Evolutionary conservation across 2,797 vertebrate species (phyloP), one percentile per base, ranked within the genome.

Genomic region (Falco rusticolus): DNA sequence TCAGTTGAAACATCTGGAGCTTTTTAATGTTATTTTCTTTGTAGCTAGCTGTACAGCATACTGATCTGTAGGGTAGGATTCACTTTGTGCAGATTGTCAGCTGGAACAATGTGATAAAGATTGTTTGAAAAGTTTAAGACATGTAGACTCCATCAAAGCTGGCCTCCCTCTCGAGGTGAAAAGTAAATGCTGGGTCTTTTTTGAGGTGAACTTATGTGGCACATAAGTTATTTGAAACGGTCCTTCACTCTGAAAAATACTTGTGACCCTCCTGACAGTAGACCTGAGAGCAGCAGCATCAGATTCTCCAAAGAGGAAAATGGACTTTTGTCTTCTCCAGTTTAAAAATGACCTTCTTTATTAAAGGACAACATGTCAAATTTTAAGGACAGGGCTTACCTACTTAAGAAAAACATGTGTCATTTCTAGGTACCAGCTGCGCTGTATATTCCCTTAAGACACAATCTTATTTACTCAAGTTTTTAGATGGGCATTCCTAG

Each of bases 1-100:
- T 91, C 82, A 75, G 28, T 51, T 75, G 87, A 86, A 94, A 94
- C 85, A 94, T 91, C 94, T 96, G 91, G 91, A 91, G 82, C 61
- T 78, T 94, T 95, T 91, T 84, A 63, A 93, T 33, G 18, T 77
- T 89, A 79, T 89, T 94, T 94, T 90, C 56, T 70, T 94, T 93
- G 31, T 75, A 78, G 82, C 79, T 81, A 78, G 82, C 79, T 81
- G 69, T 76, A 37, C 17, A 81, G 93, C 82, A 91, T 59, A 86
- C 79, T 90, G 78, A 85, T 86, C 84, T 75, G 59, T 41, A 48
- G 72, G 72, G 45, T 54, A 70, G 61, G 87, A 81, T 64, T 88
- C 83, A 37, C 80, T 92, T 65, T 59, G 82, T 78, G 54, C 76
- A 78, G 50, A 77, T 7, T 84, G 84, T 50, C 78, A 95, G 60